Percentiles rank a stretch among this genome's conserved stretches.
Evolutionary conservation across 2,888 invertebrate species (phyloP).

Genomic region (Macrophya annulata): DNA sequence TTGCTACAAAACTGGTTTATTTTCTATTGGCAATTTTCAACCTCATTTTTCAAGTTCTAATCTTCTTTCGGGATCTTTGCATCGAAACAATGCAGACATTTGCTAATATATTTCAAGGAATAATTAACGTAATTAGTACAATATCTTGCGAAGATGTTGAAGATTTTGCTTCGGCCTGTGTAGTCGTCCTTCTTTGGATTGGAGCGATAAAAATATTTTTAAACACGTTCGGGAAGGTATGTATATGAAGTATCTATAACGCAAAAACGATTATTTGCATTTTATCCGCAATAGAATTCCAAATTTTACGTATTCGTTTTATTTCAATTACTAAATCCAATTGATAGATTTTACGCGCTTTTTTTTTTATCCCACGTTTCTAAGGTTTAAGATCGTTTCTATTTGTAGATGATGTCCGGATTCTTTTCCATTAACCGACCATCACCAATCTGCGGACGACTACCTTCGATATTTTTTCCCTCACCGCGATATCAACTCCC

Average conservation of each 20-base stretch:
- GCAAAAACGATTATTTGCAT: background rate
- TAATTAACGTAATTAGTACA: constrained; percentile 68
- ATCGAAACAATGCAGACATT: constrained; percentile 73
- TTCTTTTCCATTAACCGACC: constrained; percentile 9
- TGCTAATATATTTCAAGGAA: constrained; percentile 69
- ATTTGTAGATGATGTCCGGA: constrained; percentile 47
- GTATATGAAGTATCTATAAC: background rate
- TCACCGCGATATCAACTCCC: constrained; percentile 35
- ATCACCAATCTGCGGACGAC: constrained; percentile 34
- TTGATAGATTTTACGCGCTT: background rate
- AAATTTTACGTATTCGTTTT: background rate
- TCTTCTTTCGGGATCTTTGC: constrained; percentile 69
- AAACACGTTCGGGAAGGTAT: constrained; percentile 66
- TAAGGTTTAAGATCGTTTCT: constrained; percentile 4
- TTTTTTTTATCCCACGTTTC: background rate
- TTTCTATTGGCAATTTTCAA: constrained; percentile 70
- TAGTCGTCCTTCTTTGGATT: constrained; percentile 71
- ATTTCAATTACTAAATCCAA: background rate
- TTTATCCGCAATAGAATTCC: background rate
- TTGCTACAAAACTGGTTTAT: constrained; percentile 68
- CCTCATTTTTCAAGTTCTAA: constrained; percentile 70
- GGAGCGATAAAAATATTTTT: constrained; percentile 66
- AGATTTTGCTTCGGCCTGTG: constrained; percentile 71
- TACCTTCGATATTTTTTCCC: constrained; percentile 44
- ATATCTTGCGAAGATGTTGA: constrained; percentile 74